A percentile compares a stretch with the other conserved stretches of the same genome.
These are phyloP conservation scores for Bothrops jararaca DNA, from an alignment of 2,113 vertebrate genomes.

Conservation along the genomic window DNA sequence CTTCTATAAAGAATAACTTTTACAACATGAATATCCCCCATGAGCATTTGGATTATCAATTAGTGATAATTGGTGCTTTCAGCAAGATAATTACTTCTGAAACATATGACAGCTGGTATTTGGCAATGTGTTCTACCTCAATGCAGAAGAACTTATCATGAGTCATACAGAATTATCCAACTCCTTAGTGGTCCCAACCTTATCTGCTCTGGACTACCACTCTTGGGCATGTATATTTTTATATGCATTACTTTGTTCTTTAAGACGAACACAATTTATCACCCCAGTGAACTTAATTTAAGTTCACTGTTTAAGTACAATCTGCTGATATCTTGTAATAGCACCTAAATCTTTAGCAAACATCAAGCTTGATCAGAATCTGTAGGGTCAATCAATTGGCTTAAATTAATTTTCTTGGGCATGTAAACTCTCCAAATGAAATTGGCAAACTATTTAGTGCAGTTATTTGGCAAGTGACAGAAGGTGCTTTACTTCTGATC, in stretches of 20 bases:
- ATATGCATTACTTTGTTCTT: neutral
- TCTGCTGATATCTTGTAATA: neutral
- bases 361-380: neutral
- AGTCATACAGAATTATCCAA: neutral
- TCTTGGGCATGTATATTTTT: neutral
- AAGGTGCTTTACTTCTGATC: constrained; percentile 15
- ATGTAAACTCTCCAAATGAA: neutral
- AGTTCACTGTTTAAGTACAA: neutral
- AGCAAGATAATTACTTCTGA: neutral
- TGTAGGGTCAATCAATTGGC: constrained; percentile 5
- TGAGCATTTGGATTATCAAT: neutral
- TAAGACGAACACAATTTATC: neutral
- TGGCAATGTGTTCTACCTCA: neutral
- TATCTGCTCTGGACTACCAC: neutral
- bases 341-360: neutral
- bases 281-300: neutral
- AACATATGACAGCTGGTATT: neutral
- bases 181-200: neutral
- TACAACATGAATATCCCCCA: neutral
- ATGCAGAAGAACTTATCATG: neutral
- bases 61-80: neutral
- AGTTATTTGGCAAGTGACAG: constrained; percentile 26
- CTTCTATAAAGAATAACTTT: neutral
- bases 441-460: neutral
- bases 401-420: neutral